These are phyloP conservation scores for Subacronicta megacephala DNA, from an alignment of 2,888 invertebrate species.

Conservation along the genomic window DNA sequence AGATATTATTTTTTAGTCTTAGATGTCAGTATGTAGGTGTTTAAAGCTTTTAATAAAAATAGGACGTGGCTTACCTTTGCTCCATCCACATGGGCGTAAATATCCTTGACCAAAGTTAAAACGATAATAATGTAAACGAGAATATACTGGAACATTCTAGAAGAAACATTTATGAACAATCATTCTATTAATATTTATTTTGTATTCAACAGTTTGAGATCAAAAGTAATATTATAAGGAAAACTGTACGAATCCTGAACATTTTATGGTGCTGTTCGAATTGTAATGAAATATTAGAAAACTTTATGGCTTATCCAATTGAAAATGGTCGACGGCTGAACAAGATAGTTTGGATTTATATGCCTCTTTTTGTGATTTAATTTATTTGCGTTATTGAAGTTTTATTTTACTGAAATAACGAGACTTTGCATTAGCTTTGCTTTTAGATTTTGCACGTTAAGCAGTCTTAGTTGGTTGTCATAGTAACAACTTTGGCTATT, in stretches of 20 bases:
- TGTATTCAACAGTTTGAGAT: conserved; percentile 9
- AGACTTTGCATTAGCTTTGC: no score
- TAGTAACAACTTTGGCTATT: no score
- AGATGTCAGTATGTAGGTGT: no score
- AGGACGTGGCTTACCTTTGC: conserved; percentile 68
- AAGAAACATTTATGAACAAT: conserved; percentile 4
- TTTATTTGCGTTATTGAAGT: conserved; percentile 6
- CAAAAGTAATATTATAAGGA: conserved; percentile 24
- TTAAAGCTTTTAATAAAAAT: background rate
- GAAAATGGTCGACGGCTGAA: conserved; percentile 18
- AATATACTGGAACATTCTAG: conserved; percentile 41
- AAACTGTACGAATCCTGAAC: conserved; percentile 20
- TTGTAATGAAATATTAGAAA: conserved; percentile 28
- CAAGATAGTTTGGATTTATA: conserved; percentile 13
- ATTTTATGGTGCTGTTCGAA: conserved; percentile 38
- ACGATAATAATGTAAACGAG: conserved; percentile 7
- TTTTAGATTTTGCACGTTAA: no score
- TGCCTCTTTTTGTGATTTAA: conserved; percentile 4
- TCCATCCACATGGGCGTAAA: conserved; percentile 75
- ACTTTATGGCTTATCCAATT: conserved; percentile 30
- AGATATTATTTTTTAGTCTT: no score
- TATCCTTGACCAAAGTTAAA: conserved; percentile 26
- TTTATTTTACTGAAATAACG: no score
- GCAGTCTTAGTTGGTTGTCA: no score
- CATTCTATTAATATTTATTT: conserved; percentile 35